Percentiles rank a stretch among this genome's conserved stretches.
These are phyloP conservation scores for Microplitis deprimator DNA, from an alignment of 2,888 invertebrate species.

Conservation along the genomic window DNA sequence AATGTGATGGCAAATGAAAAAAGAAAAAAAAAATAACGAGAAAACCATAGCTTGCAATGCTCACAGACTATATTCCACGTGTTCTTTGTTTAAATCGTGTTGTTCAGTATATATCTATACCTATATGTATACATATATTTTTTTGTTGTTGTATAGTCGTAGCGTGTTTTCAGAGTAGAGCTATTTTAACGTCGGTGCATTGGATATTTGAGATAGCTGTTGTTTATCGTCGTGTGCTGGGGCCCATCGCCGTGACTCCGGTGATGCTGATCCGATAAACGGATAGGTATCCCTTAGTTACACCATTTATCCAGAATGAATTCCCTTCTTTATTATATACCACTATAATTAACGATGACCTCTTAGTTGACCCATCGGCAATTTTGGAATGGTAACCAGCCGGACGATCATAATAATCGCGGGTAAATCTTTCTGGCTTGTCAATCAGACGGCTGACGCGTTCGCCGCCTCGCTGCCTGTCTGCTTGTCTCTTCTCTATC, in stretches of 20 bases:
- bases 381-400: conserved; percentile 58
- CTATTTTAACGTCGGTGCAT: conserved; percentile 34
- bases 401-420: conserved; percentile 67
- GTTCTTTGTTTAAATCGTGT: neutral
- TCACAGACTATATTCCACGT: conserved; percentile 7
- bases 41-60: neutral
- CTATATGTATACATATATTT: neutral
- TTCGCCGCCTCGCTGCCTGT: conserved; percentile 46
- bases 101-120: neutral
- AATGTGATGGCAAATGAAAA: neutral
- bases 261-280: conserved; percentile 67
- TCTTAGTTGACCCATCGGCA: conserved; percentile 64
- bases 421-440: conserved; percentile 62
- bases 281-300: conserved; percentile 64
- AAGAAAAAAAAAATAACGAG: neutral
- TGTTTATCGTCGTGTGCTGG: conserved; percentile 1
- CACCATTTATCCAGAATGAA: conserved; percentile 13
- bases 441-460: conserved; percentile 64
- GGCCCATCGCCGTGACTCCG: conserved; percentile 41
- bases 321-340: conserved; percentile 39
- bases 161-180: conserved; percentile 21
- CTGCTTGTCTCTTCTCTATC: conserved; percentile 26
- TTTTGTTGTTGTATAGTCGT: conserved; percentile 2
- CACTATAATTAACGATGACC: conserved; percentile 70
- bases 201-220: conserved; percentile 1